Evolutionary conservation across 2,113 vertebrate species (phyloP).

Genomic region (Caloenas nicobarica): DNA sequence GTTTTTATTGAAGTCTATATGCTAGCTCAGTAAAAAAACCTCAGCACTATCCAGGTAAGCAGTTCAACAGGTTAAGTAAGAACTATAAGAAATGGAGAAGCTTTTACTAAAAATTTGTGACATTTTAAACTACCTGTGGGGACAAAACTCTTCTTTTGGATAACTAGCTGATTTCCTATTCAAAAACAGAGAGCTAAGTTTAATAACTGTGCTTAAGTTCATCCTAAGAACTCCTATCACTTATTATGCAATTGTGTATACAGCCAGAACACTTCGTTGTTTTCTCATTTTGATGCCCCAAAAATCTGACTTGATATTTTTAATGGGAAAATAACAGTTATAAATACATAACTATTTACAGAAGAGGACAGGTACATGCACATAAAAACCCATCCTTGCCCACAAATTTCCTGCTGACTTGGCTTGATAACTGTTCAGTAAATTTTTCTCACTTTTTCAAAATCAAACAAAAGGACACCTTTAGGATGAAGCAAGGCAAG

Average conservation of each 20-base stretch:
- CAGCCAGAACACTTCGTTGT: background rate
- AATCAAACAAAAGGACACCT: background rate
- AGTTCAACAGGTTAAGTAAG: background rate
- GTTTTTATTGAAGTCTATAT: background rate
- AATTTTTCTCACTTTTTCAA: background rate
- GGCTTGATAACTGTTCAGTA: background rate
- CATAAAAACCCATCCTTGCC: background rate
- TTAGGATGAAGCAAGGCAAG: background rate
- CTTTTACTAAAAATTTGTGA: background rate
- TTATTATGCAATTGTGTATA: background rate
- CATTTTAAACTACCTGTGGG: background rate
- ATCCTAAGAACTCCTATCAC: background rate
- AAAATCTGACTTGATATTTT: background rate
- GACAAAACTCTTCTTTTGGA: background rate
- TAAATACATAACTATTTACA: background rate
- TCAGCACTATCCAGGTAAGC: background rate
- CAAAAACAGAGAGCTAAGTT: background rate
- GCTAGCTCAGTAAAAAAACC: background rate
- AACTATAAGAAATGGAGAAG: background rate
- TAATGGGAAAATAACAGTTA: background rate
- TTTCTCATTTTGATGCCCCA: background rate
- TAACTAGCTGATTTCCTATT: background rate
- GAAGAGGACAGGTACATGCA: background rate
- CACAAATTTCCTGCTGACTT: background rate
- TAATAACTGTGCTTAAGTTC: background rate